Conservation (phyloP, 2,888 invertebrate species). For the Lumbricus terrestris region DNA sequence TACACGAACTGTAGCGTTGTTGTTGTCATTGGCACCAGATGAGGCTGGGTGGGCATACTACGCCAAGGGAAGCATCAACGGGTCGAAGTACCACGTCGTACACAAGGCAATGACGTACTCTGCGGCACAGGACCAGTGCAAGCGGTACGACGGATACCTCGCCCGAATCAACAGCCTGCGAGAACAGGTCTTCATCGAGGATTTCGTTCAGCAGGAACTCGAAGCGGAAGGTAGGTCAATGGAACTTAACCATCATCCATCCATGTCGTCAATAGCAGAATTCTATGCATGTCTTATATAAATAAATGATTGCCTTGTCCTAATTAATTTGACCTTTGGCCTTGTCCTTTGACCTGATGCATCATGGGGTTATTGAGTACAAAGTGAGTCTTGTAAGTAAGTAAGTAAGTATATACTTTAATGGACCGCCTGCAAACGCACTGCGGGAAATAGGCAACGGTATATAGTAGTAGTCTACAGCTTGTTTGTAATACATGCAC, state of each 20-base stretch:
- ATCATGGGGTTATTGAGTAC: no score
- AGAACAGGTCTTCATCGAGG: conserved; percentile 41
- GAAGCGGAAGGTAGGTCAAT: conserved; percentile 5
- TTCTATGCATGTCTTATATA: neutral
- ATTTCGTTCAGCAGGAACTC: conserved; percentile 33
- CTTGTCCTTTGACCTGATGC: no score
- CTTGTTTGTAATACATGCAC: no score
- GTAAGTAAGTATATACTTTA: no score
- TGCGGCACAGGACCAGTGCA: conserved; percentile 38
- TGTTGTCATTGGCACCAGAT: conserved; percentile 22
- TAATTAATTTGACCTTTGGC: no score
- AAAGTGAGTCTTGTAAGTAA: no score
- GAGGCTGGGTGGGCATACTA: conserved; percentile 36
- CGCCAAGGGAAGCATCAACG: conserved; percentile 23
- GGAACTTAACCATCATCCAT: neutral
- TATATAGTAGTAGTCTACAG: no score
- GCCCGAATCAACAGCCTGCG: conserved; percentile 35
- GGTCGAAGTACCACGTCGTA: conserved; percentile 36
- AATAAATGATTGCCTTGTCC: no score
- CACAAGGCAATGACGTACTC: conserved; percentile 34
- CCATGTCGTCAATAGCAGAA: neutral
- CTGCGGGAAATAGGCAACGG: no score
- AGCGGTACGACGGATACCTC: conserved; percentile 38
- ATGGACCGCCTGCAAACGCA: no score
- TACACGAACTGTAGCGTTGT: no score